Evolutionary conservation across 1,140 invertebrate species (phyloP), one percentile per base, ranked within the genome.

Genomic region (Mamestra configurata): DNA sequence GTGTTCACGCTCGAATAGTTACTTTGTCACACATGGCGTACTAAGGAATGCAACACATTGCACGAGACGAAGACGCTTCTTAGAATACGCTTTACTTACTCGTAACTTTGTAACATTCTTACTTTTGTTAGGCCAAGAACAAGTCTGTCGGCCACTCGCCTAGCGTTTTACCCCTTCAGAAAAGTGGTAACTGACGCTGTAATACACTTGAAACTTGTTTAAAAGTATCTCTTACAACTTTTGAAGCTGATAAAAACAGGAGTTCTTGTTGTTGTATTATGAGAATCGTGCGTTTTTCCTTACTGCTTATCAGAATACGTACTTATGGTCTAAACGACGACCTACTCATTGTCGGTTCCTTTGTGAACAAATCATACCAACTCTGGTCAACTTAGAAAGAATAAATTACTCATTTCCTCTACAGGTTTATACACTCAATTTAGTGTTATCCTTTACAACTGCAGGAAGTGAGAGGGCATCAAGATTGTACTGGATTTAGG

Each of bases 1-100:
- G 61, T 71, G 82, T 81, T 84, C 78, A 88, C 82, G 87, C 80
- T 87, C 79, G 84, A 90, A 75, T 89, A 85, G 81, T 79, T 87
- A 72, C 83, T 70, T 86, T 88, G 86, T 90, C 85, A 91, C 87
- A 89, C 88, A 89, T 88, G 82, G 83, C 66, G 85, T 88, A 82
- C 82, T 81, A 86, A 84, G 85, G 85, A 89, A 91, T 92, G 86
- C 84, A 86, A 79, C 79, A 78, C 53, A 84, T 64, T 84, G 76
- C 78, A 64, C 78, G 80, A 66, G 40, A 83, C 79, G 79, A 77
- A 37, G 55, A 66, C 61, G 18, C 51, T 77, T 66, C 43, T 77
- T 66, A 66, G 57, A 77, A 77, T 51, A 77, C 75, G 24, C 24
- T 49, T 77, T 73, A 57, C 43, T 46, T 64, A 66, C 75, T 66